Base-by-base conservation (phyloP, 2,888 invertebrate genomes). In the Agonopterix alstromeriana region DNA sequence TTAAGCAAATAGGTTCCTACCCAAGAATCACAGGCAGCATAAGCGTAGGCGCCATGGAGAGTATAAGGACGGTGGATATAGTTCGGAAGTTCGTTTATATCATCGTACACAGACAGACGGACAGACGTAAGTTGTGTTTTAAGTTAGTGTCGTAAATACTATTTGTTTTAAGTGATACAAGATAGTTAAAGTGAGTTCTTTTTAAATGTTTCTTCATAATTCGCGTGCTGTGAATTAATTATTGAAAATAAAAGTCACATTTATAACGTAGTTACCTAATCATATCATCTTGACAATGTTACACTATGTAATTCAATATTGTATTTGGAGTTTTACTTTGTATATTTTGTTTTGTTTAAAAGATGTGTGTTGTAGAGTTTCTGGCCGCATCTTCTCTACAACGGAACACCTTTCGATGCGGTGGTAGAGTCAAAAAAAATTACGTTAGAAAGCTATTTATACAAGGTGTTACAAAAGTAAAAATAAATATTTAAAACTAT, bases 51-150 rank as follows among this genome's bases (percentile, higher is more conserved):
- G 84, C 67, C 3, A 35, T 48, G 45, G 48, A 53, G 53, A 65
- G 70, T 86, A 86, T 85, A 86, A 86, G 84, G 82, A 70, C 63
- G 53, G 57, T 51, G 60, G 57, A 52, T 61, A 54, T 52, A 61
- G 56, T 53, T 52, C 58, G 48, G 56, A 60, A 63, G 60, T 64
- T 73, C 76, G 84, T 74, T 79, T 78, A 82, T 73, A 73, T 75
- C 78, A 54, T 58, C 67, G 68, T 61, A 63, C 70, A 73, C 70
- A 65, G 66, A 68, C 66, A 65, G 61, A 79, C 76, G 75, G 71
- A 73, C 73, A 74, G 72, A 76, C 72, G 78, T 81, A 81, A 82
- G 82, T 27, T 27, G 27, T 79, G 73, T 66, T 9, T 27, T 27
- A 27, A 14, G 27, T 5, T 41, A 81, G 82, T 79, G 73, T 65